These are phyloP conservation scores for Lottia scabra DNA, from an alignment of 2,888 invertebrate genomes.

Conservation along the genomic window DNA sequence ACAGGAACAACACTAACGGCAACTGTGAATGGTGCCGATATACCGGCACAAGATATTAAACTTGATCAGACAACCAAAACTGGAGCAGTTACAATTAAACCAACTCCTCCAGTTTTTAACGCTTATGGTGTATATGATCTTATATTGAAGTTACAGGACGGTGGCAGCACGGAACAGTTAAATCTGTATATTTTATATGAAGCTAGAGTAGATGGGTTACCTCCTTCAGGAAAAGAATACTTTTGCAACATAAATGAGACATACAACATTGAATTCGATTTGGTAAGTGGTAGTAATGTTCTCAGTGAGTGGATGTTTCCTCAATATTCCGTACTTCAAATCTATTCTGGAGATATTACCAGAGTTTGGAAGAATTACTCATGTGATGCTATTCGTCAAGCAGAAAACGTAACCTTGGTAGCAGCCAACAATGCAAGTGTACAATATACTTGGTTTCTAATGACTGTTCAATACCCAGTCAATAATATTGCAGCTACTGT, in stretches of 20 bases:
- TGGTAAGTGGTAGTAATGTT: conserved; percentile 7
- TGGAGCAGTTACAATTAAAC: neutral
- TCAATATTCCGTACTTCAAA: neutral
- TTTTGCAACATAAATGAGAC: conserved; percentile 11
- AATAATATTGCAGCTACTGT: neutral
- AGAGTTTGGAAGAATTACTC: neutral
- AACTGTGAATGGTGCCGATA: neutral
- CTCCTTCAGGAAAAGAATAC: neutral
- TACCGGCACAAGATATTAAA: neutral
- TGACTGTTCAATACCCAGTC: conserved; percentile 12
- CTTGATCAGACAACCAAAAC: neutral
- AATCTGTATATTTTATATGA: conserved; percentile 11
- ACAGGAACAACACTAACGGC: neutral
- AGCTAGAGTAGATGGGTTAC: conserved; percentile 2
- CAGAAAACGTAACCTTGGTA: conserved; percentile 12
- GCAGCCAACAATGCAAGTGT: conserved; percentile 10
- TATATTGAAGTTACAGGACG: neutral
- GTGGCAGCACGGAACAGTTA: neutral
- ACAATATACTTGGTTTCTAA: conserved; percentile 8
- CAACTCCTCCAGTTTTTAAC: neutral
- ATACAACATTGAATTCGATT: neutral
- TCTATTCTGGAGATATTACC: conserved; percentile 7
- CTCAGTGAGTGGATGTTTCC: conserved; percentile 17
- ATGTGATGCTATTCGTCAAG: neutral
- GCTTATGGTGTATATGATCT: conserved; percentile 11